Conservation (phyloP, 2,797 vertebrate species). For the Sebastes itinus region DNA sequence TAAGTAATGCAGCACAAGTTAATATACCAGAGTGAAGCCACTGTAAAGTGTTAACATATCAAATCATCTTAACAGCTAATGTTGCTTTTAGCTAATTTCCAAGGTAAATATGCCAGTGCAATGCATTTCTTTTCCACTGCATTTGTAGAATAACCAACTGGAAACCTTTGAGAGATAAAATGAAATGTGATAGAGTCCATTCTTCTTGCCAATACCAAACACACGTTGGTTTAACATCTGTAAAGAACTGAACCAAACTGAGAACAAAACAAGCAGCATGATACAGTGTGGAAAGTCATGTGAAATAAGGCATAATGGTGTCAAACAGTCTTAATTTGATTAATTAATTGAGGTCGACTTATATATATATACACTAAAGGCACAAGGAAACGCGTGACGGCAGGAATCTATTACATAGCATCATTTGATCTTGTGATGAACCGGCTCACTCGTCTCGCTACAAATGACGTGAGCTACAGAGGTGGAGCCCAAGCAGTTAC, state of each 20-base stretch:
- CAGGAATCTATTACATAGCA: background rate
- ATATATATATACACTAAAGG: background rate
- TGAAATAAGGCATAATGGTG: background rate
- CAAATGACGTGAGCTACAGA: slow-evolving; percentile 7
- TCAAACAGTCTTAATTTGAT: background rate
- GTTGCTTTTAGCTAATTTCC: background rate
- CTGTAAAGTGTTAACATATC: background rate
- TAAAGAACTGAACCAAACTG: background rate
- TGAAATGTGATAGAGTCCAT: background rate
- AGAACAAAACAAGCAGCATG: background rate
- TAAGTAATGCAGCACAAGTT: background rate
- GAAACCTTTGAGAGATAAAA: background rate
- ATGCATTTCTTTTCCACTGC: background rate
- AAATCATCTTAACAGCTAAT: background rate
- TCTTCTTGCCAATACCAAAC: background rate
- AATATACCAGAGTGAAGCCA: background rate
- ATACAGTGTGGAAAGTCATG: background rate
- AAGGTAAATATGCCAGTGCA: background rate
- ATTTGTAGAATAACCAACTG: background rate
- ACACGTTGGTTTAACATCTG: background rate
- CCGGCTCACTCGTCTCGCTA: background rate
- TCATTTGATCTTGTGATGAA: background rate
- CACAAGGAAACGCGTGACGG: background rate
- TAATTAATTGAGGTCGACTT: background rate
- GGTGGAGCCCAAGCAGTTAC: background rate